A percentile compares a stretch with the other conserved stretches of the same genome.
phyloP scores from a whole-genome alignment of 2,113 vertebrate genomes.

The Tupaia chinensis region DNA sequence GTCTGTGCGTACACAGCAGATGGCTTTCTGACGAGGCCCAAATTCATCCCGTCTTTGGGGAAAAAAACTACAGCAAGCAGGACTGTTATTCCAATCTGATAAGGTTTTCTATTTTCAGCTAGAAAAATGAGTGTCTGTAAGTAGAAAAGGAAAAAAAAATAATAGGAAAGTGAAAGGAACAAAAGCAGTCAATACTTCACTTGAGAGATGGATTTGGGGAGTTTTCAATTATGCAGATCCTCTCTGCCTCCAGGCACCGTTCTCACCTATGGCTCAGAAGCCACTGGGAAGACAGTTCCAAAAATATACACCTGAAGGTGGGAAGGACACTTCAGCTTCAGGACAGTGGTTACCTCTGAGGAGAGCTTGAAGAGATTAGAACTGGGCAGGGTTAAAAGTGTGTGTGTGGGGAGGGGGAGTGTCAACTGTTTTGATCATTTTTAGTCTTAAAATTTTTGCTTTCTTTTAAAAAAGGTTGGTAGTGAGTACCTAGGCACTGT shows the following conservation, averaged over 20 bases:
- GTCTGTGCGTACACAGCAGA: slow-evolving; percentile 76
- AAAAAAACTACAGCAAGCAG: slow-evolving; percentile 67
- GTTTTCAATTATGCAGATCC: background rate
- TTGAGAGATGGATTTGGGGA: background rate
- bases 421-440: background rate
- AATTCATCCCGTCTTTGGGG: slow-evolving; percentile 77
- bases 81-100: slow-evolving; percentile 78
- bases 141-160: slow-evolving; percentile 52
- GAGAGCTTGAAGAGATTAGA: background rate
- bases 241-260: background rate
- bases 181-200: slow-evolving; percentile 31
- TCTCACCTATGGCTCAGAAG: background rate
- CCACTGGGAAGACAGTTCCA: background rate
- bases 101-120: slow-evolving; percentile 81
- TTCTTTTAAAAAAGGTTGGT: background rate
- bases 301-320: background rate
- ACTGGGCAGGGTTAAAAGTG: background rate
- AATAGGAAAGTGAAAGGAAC: slow-evolving; percentile 51
- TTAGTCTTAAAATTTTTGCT: background rate
- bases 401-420: no score
- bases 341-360: background rate
- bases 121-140: slow-evolving; percentile 75
- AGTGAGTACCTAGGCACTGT: background rate
- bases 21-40: slow-evolving; percentile 80
- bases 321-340: background rate